Evolutionary conservation across 2,113 vertebrate species (phyloP).

Genomic region (Campylorhamphus procurvoides): DNA sequence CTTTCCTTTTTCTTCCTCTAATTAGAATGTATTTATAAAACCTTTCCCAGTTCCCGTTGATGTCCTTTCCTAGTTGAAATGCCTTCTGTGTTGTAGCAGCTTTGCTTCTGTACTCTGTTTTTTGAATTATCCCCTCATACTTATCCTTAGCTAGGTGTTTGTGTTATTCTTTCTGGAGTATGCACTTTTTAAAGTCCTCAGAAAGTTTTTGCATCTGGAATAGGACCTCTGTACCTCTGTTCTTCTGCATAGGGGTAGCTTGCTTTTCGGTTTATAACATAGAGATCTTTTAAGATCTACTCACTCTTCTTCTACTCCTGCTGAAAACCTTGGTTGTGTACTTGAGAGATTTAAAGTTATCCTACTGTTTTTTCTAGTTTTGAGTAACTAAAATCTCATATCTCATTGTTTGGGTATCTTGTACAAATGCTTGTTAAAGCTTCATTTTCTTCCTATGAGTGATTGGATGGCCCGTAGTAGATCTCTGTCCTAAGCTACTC

Average conservation of each 20-base stretch:
- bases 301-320: background rate
- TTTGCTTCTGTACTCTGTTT: background rate
- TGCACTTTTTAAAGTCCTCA: background rate
- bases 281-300: background rate
- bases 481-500: background rate
- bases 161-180: background rate
- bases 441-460: background rate
- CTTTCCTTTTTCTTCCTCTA: conserved; percentile 65
- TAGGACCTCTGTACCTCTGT: background rate
- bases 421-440: background rate
- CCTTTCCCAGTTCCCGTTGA: background rate
- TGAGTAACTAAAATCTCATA: background rate
- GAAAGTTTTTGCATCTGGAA: background rate
- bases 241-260: background rate
- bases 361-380: background rate
- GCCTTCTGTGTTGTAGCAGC: background rate
- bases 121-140: background rate
- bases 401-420: background rate
- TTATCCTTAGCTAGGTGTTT: background rate
- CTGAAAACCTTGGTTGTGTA: background rate
- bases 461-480: background rate
- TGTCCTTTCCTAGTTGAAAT: background rate
- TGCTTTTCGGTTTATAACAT: background rate
- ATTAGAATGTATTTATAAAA: conserved; percentile 54
- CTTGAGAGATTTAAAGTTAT: background rate